phyloP scores from a whole-genome alignment of 2,888 invertebrate genomes.

The Mechanitis mazaeus region DNA sequence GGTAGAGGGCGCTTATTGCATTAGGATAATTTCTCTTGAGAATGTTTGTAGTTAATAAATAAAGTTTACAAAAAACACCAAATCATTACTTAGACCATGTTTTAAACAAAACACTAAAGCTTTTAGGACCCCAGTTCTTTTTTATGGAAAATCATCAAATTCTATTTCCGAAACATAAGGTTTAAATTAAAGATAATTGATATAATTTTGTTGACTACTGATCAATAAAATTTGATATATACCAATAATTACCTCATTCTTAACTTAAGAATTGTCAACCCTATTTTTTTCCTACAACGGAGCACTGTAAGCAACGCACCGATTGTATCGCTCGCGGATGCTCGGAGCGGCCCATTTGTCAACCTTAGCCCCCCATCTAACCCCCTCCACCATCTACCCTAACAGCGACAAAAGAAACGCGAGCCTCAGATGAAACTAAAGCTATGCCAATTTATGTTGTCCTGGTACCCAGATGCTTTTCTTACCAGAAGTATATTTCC shows the following conservation, averaged over 20 bases:
- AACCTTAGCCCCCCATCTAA: slow-evolving; percentile 60
- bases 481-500: neutral
- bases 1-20: slow-evolving; percentile 15
- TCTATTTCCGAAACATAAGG: too few relatives aligned
- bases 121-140: too few relatives aligned
- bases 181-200: too few relatives aligned
- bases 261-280: slow-evolving; percentile 42
- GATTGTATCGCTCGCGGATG: slow-evolving; percentile 76
- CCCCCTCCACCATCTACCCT: slow-evolving; percentile 31
- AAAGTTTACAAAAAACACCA: too few relatives aligned
- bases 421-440: slow-evolving; percentile 61
- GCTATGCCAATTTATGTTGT: slow-evolving; percentile 58
- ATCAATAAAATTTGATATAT: too few relatives aligned
- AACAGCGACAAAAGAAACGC: slow-evolving; percentile 61
- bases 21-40: slow-evolving; percentile 10
- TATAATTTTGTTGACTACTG: too few relatives aligned
- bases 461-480: slow-evolving; percentile 34
- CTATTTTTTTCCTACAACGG: slow-evolving; percentile 78
- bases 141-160: too few relatives aligned
- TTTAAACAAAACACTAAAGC: too few relatives aligned
- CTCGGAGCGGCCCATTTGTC: slow-evolving; percentile 77
- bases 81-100: too few relatives aligned
- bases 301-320: slow-evolving; percentile 77
- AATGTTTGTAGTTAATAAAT: neutral
- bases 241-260: too few relatives aligned